These are phyloP conservation scores for Eugnorisma glareosa DNA, from an alignment of 2,888 invertebrate genomes.

Conservation along the genomic window DNA sequence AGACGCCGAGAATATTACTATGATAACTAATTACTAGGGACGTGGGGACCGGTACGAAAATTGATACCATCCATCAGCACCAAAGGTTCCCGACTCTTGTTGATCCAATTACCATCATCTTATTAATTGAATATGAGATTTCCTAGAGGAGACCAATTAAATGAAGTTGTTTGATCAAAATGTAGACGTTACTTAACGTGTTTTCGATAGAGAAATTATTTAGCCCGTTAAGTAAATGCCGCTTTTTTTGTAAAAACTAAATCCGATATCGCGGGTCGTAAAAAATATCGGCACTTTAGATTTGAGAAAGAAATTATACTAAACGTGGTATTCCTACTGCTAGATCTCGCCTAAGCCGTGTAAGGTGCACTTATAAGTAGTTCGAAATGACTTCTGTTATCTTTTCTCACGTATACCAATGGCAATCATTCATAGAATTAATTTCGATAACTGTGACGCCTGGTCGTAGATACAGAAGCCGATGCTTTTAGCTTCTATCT, in stretches of 20 bases:
- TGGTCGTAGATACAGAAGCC: conserved; percentile 84
- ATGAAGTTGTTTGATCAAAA: conserved; percentile 82
- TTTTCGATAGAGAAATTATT: conserved; percentile 79
- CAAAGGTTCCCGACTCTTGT: conserved; percentile 74
- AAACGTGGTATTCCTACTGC: conserved; percentile 57
- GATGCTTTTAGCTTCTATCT: conserved; percentile 87
- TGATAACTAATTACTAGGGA: conserved; percentile 69
- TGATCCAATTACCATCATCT: conserved; percentile 81
- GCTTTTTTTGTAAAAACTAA: conserved; percentile 66
- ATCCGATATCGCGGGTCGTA: conserved; percentile 73
- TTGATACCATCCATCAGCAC: conserved; percentile 79
- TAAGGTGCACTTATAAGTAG: conserved; percentile 64
- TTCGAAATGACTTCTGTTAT: conserved; percentile 73
- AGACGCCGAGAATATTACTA: conserved; percentile 62
- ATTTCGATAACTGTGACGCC: conserved; percentile 88
- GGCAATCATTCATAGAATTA: conserved; percentile 88
- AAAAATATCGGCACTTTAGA: conserved; percentile 76
- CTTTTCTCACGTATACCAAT: conserved; percentile 76
- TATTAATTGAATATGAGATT: conserved; percentile 85
- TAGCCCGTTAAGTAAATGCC: conserved; percentile 79
- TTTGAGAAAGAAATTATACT: conserved; percentile 58
- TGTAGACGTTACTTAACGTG: conserved; percentile 81
- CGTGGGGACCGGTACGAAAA: conserved; percentile 72
- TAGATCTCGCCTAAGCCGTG: conserved; percentile 58
- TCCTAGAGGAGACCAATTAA: conserved; percentile 81